These are phyloP conservation scores for Gymnoscopelus microlampas DNA, from an alignment of 2,797 vertebrate genomes.

Conservation along the genomic window DNA sequence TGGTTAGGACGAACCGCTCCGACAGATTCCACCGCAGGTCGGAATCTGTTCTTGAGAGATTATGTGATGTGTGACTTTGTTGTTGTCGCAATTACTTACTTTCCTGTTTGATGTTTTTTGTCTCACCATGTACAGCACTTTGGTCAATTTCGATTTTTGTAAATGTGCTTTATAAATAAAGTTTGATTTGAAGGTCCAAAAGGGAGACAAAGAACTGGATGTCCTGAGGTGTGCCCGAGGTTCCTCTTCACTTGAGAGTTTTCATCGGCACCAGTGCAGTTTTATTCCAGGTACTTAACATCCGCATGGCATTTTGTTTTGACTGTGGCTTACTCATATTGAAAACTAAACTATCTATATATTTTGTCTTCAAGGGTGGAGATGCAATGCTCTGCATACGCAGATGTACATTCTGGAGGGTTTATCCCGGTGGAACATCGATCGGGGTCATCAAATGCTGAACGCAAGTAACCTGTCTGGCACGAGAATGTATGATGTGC, in stretches of 20 bases:
- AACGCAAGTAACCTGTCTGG: not conserved
- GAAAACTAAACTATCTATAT: not conserved
- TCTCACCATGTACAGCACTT: too few relatives aligned
- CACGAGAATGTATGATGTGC: constrained; percentile 10
- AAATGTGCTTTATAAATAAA: too few relatives aligned
- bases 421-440: constrained; percentile 28
- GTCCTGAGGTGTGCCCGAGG: constrained; percentile 38
- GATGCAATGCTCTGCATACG: constrained; percentile 7
- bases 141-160: too few relatives aligned
- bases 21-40: too few relatives aligned
- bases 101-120: too few relatives aligned
- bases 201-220: constrained; percentile 37
- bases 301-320: constrained; percentile 1
- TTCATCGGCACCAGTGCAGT: constrained; percentile 28
- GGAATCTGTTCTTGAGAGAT: too few relatives aligned
- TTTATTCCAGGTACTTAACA: constrained; percentile 9
- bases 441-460: constrained; percentile 14
- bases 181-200: constrained; percentile 18
- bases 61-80: too few relatives aligned
- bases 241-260: constrained; percentile 46
- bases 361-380: constrained; percentile 20
- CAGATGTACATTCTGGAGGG: constrained; percentile 37
- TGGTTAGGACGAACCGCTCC: too few relatives aligned
- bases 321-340: constrained; percentile 12
- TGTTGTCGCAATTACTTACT: too few relatives aligned